phyloP scores from a whole-genome alignment of 2,888 invertebrate species.

The Eupithecia exiguata region DNA sequence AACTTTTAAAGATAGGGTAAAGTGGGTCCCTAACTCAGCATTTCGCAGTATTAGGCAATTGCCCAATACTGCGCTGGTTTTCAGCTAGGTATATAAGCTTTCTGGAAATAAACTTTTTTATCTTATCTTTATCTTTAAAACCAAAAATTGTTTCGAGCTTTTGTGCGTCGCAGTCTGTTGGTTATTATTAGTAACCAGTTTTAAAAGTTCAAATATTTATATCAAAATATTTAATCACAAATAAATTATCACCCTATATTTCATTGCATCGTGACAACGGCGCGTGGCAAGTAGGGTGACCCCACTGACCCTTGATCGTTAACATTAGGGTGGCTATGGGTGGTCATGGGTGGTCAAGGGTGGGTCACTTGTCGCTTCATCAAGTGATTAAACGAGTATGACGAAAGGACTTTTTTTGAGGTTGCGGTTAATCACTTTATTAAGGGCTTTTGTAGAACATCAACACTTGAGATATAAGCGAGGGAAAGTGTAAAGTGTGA shows the following conservation, averaged over 20 bases:
- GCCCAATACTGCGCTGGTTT: too few species aligned
- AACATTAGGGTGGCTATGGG: neutral
- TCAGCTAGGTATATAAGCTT: too few species aligned
- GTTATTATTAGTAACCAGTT: too few species aligned
- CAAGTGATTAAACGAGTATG: slow-evolving; percentile 1
- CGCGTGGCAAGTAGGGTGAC: slow-evolving; percentile 3
- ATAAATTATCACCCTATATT: neutral
- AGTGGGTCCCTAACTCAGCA: too few species aligned
- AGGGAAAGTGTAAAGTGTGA: neutral
- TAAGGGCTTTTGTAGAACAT: neutral
- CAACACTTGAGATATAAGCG: neutral
- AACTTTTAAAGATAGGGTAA: too few species aligned
- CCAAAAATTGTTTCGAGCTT: too few species aligned
- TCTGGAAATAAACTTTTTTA: too few species aligned
- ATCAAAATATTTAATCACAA: neutral
- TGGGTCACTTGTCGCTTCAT: neutral
- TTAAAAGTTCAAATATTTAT: too few species aligned
- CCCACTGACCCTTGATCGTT: neutral
- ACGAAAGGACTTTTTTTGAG: neutral
- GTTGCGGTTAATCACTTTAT: slow-evolving; percentile 3
- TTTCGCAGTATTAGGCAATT: too few species aligned
- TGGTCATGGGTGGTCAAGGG: neutral
- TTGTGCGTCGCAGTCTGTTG: too few species aligned
- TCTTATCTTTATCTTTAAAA: too few species aligned
- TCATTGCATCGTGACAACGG: neutral